Evolutionary conservation across 2,888 invertebrate species (phyloP).

Genomic region (Acleris literana): DNA sequence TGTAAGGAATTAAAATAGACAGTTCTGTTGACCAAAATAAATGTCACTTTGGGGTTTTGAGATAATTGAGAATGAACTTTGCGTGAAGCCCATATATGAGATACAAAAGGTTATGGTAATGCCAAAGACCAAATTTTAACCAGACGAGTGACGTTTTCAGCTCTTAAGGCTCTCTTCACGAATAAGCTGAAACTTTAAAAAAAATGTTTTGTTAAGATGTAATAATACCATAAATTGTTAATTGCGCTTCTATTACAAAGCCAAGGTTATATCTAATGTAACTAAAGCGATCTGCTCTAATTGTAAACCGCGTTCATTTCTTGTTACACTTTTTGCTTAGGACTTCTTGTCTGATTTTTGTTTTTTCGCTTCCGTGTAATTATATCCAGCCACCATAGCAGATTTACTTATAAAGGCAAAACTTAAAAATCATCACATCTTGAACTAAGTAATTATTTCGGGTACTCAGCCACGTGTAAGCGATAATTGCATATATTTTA

Average conservation of each 20-base stretch:
- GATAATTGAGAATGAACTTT: background rate
- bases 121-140: background rate
- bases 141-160: constrained; percentile 11
- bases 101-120: background rate
- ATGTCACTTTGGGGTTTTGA: background rate
- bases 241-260: constrained; percentile 45
- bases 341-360: constrained; percentile 27
- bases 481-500: too few relatives aligned
- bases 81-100: background rate
- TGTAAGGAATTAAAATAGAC: too few relatives aligned
- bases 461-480: too few relatives aligned
- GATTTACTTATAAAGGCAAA: constrained; percentile 18
- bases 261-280: constrained; percentile 62
- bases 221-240: constrained; percentile 36
- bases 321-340: constrained; percentile 52
- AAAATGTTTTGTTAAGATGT: constrained; percentile 1
- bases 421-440: constrained; percentile 8
- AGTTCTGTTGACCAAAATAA: background rate
- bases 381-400: constrained; percentile 32
- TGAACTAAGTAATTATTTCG: constrained; percentile 1
- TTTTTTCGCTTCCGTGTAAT: constrained; percentile 35
- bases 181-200: constrained; percentile 6
- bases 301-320: constrained; percentile 58
- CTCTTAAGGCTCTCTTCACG: too few relatives aligned
- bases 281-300: constrained; percentile 62